Percentiles rank a stretch among this genome's conserved stretches.
phyloP scores from a whole-genome alignment of 2,888 invertebrate genomes.

The Bellardia bayeri region DNA sequence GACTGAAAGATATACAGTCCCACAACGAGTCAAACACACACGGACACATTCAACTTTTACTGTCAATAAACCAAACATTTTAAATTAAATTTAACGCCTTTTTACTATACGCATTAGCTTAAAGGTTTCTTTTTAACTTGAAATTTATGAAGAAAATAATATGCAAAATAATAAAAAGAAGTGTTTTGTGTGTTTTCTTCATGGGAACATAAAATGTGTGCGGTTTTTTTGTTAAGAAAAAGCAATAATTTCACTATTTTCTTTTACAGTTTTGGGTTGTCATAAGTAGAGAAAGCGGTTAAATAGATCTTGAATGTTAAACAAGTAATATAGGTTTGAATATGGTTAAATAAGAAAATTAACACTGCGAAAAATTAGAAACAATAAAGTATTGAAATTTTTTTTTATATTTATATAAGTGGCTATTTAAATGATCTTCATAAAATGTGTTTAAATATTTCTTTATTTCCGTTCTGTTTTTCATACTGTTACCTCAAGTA shows the following conservation, averaged over 20 bases:
- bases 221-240: slow-evolving; percentile 25
- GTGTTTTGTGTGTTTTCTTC: slow-evolving; percentile 1
- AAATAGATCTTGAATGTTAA: slow-evolving; percentile 31
- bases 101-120: slow-evolving; percentile 20
- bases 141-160: slow-evolving; percentile 31
- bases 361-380: background rate
- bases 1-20: slow-evolving; percentile 31
- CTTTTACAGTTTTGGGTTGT: slow-evolving; percentile 15
- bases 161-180: background rate
- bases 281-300: slow-evolving; percentile 63
- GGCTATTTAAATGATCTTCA: too few species aligned
- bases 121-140: slow-evolving; percentile 28
- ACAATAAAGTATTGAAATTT: too few species aligned
- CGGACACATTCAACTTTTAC: background rate
- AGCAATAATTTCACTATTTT: background rate
- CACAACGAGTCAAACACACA: slow-evolving; percentile 5
- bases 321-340: slow-evolving; percentile 18
- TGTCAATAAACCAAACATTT: background rate
- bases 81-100: slow-evolving; percentile 58
- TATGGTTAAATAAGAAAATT: background rate
- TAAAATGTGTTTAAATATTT: too few species aligned
- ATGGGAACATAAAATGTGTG: slow-evolving; percentile 20
- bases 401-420: too few species aligned
- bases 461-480: background rate
- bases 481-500: background rate